Conservation (phyloP, 2,888 invertebrate species). For the Drosophila colorata region DNA sequence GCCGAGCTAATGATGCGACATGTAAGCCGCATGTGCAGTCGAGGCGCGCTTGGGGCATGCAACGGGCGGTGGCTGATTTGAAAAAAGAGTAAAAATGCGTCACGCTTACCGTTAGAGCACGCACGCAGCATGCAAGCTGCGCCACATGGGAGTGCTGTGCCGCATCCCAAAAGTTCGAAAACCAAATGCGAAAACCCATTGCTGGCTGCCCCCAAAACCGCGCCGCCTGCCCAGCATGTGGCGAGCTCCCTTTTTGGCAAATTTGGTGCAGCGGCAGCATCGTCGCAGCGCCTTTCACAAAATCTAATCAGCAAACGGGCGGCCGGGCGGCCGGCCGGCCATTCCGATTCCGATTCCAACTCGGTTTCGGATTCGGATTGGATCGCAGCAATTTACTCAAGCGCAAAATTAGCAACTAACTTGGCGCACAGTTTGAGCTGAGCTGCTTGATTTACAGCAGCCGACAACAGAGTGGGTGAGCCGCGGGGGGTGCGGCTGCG, state of each 20-base stretch:
- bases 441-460: conserved; percentile 66
- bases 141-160: conserved; percentile 52
- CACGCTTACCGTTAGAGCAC: conserved; percentile 76
- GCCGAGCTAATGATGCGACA: conserved; percentile 74
- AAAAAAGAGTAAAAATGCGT: conserved; percentile 65
- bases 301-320: conserved; percentile 74
- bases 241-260: conserved; percentile 80
- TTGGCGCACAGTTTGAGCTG: conserved; percentile 67
- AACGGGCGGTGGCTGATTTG: conserved; percentile 31
- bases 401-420: conserved; percentile 76
- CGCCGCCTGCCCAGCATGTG: conserved; percentile 71
- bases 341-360: conserved; percentile 1
- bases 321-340: too few relatives aligned
- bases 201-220: conserved; percentile 11
- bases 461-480: conserved; percentile 11
- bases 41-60: not conserved
- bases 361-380: conserved; percentile 54
- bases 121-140: conserved; percentile 51
- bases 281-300: conserved; percentile 69
- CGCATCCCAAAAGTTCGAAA: conserved; percentile 61
- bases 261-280: conserved; percentile 69
- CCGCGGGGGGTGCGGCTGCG: not conserved
- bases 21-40: conserved; percentile 43
- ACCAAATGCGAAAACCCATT: conserved; percentile 35
- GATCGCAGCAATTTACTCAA: conserved; percentile 78